Evolutionary conservation across 2,113 vertebrate species (phyloP).

Genomic region (Seriola dumerili): DNA sequence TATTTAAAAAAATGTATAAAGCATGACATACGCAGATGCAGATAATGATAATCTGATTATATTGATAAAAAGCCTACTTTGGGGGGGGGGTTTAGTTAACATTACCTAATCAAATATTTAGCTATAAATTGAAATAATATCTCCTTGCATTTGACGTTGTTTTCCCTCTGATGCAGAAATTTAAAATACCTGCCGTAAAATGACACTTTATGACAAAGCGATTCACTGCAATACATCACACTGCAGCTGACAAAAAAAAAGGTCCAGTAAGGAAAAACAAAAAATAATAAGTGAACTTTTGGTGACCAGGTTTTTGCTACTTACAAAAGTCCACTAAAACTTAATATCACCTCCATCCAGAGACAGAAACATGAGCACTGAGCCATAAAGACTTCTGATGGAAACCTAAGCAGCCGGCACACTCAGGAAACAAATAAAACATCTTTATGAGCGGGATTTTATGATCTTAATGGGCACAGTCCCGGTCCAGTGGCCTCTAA

Average conservation of each 20-base stretch:
- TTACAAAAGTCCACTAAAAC: conserved; percentile 69
- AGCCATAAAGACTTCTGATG: conserved; percentile 73
- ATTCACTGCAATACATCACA: neutral
- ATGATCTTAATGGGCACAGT: conserved; percentile 74
- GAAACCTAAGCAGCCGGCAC: conserved; percentile 73
- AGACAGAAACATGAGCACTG: conserved; percentile 74
- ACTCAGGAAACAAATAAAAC: conserved; percentile 83
- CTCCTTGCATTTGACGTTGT: neutral
- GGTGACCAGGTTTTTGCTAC: conserved; percentile 62
- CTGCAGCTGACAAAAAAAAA: neutral
- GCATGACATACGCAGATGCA: neutral
- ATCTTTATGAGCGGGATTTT: conserved; percentile 78
- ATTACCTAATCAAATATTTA: neutral
- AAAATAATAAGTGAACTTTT: conserved; percentile 59
- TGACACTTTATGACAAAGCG: neutral
- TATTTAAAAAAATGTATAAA: neutral
- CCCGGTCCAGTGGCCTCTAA: conserved; percentile 71
- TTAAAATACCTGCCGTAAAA: neutral
- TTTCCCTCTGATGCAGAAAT: neutral
- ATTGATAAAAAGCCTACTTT: neutral
- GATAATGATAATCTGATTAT: neutral
- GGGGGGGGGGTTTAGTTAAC: rapidly evolving
- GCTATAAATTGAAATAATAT: neutral
- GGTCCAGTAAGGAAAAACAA: neutral
- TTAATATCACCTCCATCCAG: conserved; percentile 55